Percentiles rank a stretch among this genome's conserved stretches.
These are phyloP conservation scores for Zaprionus inermis DNA, from an alignment of 1,140 invertebrate species.

Conservation along the genomic window DNA sequence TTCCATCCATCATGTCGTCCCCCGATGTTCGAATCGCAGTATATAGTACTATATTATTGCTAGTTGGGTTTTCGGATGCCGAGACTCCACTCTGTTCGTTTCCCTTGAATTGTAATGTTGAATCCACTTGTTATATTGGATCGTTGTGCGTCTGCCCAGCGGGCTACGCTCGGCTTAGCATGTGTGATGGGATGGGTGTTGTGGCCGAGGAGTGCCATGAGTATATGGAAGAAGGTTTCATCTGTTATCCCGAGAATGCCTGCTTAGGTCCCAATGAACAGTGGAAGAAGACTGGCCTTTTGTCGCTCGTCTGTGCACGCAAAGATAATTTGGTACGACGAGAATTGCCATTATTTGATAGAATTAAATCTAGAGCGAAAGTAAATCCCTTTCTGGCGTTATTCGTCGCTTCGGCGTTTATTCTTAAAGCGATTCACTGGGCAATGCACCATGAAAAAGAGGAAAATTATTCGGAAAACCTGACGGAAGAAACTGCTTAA, in stretches of 20 bases:
- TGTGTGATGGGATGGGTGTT: not conserved
- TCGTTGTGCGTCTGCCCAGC: not conserved
- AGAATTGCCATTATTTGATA: too few relatives aligned
- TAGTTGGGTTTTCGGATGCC: not conserved
- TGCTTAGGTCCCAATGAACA: not conserved
- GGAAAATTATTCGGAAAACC: too few relatives aligned
- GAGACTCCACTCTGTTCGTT: not conserved
- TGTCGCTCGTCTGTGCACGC: not conserved
- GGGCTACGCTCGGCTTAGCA: not conserved
- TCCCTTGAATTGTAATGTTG: not conserved
- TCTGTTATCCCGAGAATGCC: not conserved
- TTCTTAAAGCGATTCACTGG: too few relatives aligned
- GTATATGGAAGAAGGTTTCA: not conserved
- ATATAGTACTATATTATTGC: not conserved
- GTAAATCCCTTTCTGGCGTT: too few relatives aligned
- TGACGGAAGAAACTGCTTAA: too few relatives aligned
- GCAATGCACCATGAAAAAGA: too few relatives aligned
- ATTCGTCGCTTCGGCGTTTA: too few relatives aligned
- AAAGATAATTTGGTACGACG: not conserved
- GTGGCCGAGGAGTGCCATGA: not conserved
- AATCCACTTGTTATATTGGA: not conserved
- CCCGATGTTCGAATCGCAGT: not conserved
- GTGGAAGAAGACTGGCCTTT: not conserved
- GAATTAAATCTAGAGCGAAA: too few relatives aligned
- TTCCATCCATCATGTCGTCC: not conserved